Base-by-base conservation (phyloP, 2,113 vertebrate species). In the Cephalopholis sonnerati region DNA sequence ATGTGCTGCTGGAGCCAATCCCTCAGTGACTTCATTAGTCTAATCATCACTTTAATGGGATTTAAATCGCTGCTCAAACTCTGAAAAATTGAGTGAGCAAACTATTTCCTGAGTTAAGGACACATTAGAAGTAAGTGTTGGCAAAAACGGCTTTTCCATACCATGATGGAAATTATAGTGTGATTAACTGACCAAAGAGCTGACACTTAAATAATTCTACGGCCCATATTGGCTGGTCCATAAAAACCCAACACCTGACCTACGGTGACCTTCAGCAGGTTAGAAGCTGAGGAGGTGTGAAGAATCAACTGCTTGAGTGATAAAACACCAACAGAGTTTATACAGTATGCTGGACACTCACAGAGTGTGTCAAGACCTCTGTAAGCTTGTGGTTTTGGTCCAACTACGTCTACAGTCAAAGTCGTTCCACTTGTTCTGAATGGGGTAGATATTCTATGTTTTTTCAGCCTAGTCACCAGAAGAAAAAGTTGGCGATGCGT, bases 41-140 rank as follows among this genome's bases (percentile, higher is more conserved):
- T 89, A 82, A 93, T 93, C 77, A 92, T 85, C 84, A 84, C 76
- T 76, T 89, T 92, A 90, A 93, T 91, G 87, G 82, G 79, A 85
- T 93, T 92, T 91, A 90, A 92, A 93, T 93, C 70, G 67, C 87
- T 89, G 71, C 74, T 91, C 79, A 80, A 84, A 85, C 86, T 81
- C 87, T 85, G 84, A 84, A 87, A 91, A 92, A 93, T 78, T 66
- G 68, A 88, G 79, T 67, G 76, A 83, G 83, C 84, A 89, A 89
- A 90, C 66, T 63, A 68, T 88, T 88, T 79, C 58, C 76, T 79
- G 84, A 86, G 90, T 86, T 83, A 81, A 92, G 84, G 82, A 92
- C 85, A 89, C 83, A 71, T 82, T 80, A 68, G 79, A 85, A 87
- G 65, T 87, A 82, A 85, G 81, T 83, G 79, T 61, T 66, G 32